Percentiles rank a stretch among this genome's conserved stretches.
Conservation (phyloP, 2,113 vertebrate species). For the Peromyscus leucopus region DNA sequence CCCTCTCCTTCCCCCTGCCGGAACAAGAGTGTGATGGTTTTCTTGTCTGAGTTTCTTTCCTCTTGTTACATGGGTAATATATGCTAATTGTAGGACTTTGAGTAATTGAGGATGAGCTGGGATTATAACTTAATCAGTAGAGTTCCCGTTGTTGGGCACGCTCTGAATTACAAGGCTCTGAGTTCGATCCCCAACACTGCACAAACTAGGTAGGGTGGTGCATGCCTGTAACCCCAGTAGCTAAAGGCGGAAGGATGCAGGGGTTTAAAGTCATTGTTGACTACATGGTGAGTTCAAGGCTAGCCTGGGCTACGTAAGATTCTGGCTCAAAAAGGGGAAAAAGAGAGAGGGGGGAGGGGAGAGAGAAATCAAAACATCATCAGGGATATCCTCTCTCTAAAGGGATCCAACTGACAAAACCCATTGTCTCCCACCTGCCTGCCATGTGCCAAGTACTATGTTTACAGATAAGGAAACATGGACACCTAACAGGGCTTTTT, state of each 20-base stretch:
- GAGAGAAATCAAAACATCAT: neutral
- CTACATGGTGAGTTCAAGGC: neutral
- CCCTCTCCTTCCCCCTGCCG: neutral
- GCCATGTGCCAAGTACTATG: neutral
- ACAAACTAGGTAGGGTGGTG: neutral
- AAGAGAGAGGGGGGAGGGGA: neutral
- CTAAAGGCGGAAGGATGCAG: neutral
- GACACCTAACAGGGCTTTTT: neutral
- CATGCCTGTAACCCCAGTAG: neutral
- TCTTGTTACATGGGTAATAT: neutral
- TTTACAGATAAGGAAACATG: neutral
- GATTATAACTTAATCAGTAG: too few relatives aligned
- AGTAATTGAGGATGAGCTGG: constrained; percentile 5
- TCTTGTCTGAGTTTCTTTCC: neutral
- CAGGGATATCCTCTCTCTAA: neutral
- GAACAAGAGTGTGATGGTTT: neutral
- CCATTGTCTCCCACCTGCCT: neutral
- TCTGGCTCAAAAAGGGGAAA: neutral
- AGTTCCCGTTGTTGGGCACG: neutral
- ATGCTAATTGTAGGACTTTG: neutral
- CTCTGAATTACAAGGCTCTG: neutral
- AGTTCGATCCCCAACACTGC: neutral
- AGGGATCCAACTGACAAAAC: neutral
- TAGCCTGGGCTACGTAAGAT: neutral
- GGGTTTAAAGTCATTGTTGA: neutral